Conservation (phyloP, 2,113 vertebrate genomes). For the Chaetorhynchus papuensis region DNA sequence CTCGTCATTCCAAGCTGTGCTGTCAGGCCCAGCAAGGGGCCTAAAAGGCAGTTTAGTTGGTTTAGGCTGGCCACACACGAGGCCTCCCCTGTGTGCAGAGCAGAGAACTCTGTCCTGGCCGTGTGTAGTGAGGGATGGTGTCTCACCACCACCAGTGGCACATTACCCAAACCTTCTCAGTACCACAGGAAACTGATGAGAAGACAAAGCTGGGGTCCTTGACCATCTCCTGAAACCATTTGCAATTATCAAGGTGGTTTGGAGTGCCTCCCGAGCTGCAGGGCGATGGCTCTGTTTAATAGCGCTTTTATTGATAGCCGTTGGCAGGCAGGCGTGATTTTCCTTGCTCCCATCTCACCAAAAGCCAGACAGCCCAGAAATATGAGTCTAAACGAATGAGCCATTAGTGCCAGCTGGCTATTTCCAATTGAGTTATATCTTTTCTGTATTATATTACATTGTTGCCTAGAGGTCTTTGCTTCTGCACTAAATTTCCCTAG, state of each 20-base stretch:
- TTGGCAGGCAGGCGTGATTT: not conserved
- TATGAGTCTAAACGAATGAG: constrained; percentile 28
- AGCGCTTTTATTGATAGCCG: not conserved
- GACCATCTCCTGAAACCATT: not conserved
- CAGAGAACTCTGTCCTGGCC: not conserved
- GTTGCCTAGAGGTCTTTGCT: constrained; percentile 5
- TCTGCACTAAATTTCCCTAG: not conserved
- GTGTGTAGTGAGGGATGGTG: accelerated
- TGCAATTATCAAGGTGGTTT: not conserved
- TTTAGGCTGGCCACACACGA: not conserved
- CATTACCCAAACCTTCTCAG: not conserved
- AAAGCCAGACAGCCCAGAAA: constrained; percentile 34
- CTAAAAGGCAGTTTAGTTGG: not conserved
- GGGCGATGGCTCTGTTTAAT: not conserved
- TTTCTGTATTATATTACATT: not conserved
- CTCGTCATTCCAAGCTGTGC: not conserved
- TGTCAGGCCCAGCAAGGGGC: not conserved
- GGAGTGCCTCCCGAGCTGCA: not conserved
- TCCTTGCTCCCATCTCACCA: not conserved
- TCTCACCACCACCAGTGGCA: not conserved
- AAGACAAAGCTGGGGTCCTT: not conserved
- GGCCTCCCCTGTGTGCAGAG: too few species aligned
- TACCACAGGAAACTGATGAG: not conserved
- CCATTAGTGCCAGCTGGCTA: constrained; percentile 41
- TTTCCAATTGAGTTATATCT: constrained; percentile 38